Percentiles rank a stretch among this genome's conserved stretches.
These are phyloP conservation scores for Littorina saxatilis DNA, from an alignment of 1,140 invertebrate species.

Conservation along the genomic window DNA sequence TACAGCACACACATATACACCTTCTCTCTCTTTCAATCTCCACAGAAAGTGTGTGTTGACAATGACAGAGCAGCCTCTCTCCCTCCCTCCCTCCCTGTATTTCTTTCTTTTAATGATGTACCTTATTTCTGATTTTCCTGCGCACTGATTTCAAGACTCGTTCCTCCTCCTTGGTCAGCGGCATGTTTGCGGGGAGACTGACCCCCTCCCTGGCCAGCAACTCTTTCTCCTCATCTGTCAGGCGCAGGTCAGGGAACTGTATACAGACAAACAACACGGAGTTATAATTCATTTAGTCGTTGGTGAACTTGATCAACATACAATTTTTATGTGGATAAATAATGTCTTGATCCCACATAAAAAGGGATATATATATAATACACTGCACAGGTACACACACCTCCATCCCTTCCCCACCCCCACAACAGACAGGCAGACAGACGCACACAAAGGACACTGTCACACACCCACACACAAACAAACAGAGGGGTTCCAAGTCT, in stretches of 20 bases:
- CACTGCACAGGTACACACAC: too few species aligned
- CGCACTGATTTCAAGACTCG: constrained; percentile 91
- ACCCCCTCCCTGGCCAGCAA: constrained; percentile 90
- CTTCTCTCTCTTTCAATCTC: too few species aligned
- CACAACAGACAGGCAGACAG: neutral
- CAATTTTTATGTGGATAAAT: too few species aligned
- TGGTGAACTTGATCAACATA: too few species aligned
- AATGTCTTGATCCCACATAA: too few species aligned
- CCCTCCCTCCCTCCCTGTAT: too few species aligned
- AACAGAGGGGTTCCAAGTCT: too few species aligned
- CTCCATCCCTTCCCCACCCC: neutral
- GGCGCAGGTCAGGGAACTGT: constrained; percentile 68
- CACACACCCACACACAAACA: neutral
- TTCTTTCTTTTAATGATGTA: constrained; percentile 73
- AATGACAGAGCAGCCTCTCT: too few species aligned
- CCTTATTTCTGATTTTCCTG: constrained; percentile 95
- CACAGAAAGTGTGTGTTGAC: too few species aligned
- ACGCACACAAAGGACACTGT: neutral
- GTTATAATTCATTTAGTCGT: too few species aligned
- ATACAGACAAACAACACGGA: too few species aligned
- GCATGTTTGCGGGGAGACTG: constrained; percentile 87
- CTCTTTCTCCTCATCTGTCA: constrained; percentile 87
- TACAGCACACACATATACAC: neutral
- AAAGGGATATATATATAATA: too few species aligned
- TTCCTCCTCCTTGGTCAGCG: constrained; percentile 89